A percentile compares a stretch with the other conserved stretches of the same genome.
Evolutionary conservation across 2,888 invertebrate genomes (phyloP).

Genomic region (Tiphia femorata): DNA sequence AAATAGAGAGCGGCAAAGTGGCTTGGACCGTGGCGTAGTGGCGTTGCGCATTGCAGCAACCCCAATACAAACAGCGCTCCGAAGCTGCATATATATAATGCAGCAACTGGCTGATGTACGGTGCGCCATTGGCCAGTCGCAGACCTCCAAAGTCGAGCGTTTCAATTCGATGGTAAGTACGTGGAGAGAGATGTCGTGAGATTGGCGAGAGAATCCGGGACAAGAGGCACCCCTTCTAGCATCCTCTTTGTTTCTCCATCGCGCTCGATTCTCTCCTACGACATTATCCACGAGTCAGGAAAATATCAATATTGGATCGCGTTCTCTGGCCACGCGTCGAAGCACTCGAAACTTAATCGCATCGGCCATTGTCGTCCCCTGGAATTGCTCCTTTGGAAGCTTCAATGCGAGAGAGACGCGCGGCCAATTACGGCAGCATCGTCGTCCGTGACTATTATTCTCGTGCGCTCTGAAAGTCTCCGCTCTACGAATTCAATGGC

Average conservation of each 20-base stretch:
- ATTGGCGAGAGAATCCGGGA: not conserved
- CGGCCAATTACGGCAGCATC: not conserved
- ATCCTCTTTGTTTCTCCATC: not conserved
- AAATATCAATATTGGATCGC: not conserved
- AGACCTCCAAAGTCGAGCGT: slow-evolving; percentile 9
- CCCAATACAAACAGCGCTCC: slow-evolving; percentile 28
- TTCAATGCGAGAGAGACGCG: not conserved
- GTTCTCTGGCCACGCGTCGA: not conserved
- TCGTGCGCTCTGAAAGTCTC: too few relatives aligned
- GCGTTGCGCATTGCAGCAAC: slow-evolving; percentile 57
- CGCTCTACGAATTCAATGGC: too few relatives aligned
- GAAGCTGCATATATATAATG: slow-evolving; percentile 32
- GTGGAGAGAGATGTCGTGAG: not conserved
- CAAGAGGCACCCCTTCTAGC: not conserved
- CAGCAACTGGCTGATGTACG: slow-evolving; percentile 26
- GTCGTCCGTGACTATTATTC: not conserved
- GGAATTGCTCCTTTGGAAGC: not conserved
- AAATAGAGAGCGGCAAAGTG: slow-evolving; percentile 21
- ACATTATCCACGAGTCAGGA: not conserved
- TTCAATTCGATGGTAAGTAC: slow-evolving; percentile 10
- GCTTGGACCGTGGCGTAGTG: slow-evolving; percentile 26
- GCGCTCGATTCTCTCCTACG: not conserved
- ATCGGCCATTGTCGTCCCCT: not conserved
- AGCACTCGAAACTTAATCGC: not conserved
- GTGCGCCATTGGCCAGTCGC: slow-evolving; percentile 14